These are phyloP conservation scores for Drosophila teissieri DNA, from an alignment of 1,140 invertebrate genomes.

Conservation along the genomic window DNA sequence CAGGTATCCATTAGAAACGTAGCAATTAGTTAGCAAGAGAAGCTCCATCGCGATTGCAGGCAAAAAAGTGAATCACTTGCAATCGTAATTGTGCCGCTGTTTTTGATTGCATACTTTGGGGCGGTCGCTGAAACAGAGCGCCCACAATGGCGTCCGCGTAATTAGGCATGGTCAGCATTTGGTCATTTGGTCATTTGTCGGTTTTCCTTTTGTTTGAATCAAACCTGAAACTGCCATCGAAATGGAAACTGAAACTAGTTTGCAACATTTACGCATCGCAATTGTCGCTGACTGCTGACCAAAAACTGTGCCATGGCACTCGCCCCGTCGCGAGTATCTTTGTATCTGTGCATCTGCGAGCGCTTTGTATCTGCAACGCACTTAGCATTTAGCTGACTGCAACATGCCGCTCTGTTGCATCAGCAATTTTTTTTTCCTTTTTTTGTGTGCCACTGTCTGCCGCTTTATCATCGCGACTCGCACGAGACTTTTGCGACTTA, in stretches of 20 bases:
- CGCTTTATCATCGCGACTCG: conserved; percentile 63
- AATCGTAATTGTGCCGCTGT: no score
- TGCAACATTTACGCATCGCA: conserved; percentile 61
- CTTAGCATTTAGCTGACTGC: conserved; percentile 74
- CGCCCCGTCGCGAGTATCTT: conserved; percentile 14
- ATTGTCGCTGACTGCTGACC: conserved; percentile 61
- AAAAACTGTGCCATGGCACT: conserved; percentile 74
- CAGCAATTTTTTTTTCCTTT: conserved; percentile 52
- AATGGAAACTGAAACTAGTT: conserved; percentile 68
- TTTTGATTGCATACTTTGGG: conserved; percentile 58
- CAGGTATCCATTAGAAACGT: no score
- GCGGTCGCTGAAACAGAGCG: conserved; percentile 7
- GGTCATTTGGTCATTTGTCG: conserved; percentile 2
- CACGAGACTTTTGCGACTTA: conserved; percentile 77
- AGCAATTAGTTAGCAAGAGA: no score
- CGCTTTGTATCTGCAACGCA: conserved; percentile 62
- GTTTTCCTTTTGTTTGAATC: conserved; percentile 44
- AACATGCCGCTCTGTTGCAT: conserved; percentile 76
- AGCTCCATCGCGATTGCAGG: background rate
- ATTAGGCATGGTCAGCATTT: conserved; percentile 18
- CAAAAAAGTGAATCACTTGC: background rate
- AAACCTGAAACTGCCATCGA: conserved; percentile 51
- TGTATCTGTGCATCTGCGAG: background rate
- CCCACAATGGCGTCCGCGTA: conserved; percentile 44
- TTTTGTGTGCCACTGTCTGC: conserved; percentile 23